Conservation (phyloP, 1,140 invertebrate species). For the Eriocheir sinensis region DNA sequence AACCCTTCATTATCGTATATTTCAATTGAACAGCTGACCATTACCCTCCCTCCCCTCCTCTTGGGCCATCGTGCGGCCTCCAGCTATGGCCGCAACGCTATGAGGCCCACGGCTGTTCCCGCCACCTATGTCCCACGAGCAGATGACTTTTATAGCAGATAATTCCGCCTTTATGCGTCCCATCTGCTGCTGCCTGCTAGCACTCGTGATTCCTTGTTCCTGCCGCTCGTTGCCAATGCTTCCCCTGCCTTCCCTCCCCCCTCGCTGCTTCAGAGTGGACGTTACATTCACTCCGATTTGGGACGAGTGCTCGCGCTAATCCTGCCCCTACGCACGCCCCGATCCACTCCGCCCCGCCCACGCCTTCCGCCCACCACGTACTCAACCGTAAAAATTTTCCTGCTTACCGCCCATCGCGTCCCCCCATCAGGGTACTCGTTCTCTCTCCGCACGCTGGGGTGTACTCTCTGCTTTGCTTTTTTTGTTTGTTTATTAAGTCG, state of each 20-base stretch:
- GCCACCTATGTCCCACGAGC: neutral
- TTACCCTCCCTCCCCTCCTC: neutral
- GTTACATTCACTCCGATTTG: slow-evolving; percentile 15
- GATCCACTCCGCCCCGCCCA: no score
- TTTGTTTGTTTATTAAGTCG: no score
- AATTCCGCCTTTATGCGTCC: neutral
- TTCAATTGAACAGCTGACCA: slow-evolving; percentile 24
- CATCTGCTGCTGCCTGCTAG: neutral
- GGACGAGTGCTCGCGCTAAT: neutral
- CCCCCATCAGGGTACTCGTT: no score
- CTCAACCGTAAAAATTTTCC: no score
- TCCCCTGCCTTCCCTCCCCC: neutral
- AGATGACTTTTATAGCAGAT: slow-evolving; percentile 25
- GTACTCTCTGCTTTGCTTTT: neutral
- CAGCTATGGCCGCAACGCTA: neutral
- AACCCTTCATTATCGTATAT: slow-evolving; percentile 10
- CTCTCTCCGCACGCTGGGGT: no score
- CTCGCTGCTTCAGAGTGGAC: neutral
- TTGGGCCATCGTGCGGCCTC: neutral
- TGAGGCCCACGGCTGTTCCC: neutral
- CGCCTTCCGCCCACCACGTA: no score
- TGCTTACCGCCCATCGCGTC: no score
- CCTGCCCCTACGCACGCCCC: neutral
- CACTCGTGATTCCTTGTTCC: neutral
- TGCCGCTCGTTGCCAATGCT: neutral